phyloP scores from a whole-genome alignment of 2,797 vertebrate species.

The Chrosomus eos region DNA sequence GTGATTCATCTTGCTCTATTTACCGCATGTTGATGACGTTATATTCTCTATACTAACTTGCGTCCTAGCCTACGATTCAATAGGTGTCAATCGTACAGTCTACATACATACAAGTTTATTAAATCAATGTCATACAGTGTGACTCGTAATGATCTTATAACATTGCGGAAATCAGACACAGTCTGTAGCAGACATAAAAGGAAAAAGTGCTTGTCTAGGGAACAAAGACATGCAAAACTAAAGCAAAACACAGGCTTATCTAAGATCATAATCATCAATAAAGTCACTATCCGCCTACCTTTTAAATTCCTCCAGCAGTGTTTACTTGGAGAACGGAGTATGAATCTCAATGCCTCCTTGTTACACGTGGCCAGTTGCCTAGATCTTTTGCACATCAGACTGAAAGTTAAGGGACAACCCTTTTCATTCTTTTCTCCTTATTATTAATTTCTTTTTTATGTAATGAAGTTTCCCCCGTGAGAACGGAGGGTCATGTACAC shows the following conservation, averaged over 20 bases:
- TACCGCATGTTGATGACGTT: too few relatives aligned
- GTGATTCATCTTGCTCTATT: too few relatives aligned
- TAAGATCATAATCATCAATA: slow-evolving; percentile 18
- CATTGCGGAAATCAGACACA: too few relatives aligned
- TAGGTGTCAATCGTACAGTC: too few relatives aligned
- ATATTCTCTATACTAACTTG: too few relatives aligned
- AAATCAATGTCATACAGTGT: too few relatives aligned
- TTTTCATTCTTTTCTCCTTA: slow-evolving; percentile 9
- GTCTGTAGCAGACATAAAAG: background rate
- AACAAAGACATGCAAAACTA: slow-evolving; percentile 1
- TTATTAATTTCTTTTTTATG: slow-evolving; percentile 36
- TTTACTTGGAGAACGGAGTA: background rate
- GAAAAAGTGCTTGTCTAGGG: slow-evolving; percentile 2
- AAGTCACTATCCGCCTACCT: slow-evolving; percentile 15
- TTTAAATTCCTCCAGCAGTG: slow-evolving; percentile 18
- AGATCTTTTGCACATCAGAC: slow-evolving; percentile 10
- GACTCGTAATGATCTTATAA: too few relatives aligned
- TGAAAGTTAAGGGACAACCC: background rate
- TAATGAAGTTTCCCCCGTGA: slow-evolving; percentile 34
- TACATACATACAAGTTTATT: too few relatives aligned
- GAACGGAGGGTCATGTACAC: slow-evolving; percentile 42
- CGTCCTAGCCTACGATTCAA: too few relatives aligned
- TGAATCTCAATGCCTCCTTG: slow-evolving; percentile 11
- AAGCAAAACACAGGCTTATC: slow-evolving; percentile 12
- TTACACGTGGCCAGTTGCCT: background rate